Base-by-base conservation (phyloP, 1,140 invertebrate genomes). In the Zaprionus taronus region DNA sequence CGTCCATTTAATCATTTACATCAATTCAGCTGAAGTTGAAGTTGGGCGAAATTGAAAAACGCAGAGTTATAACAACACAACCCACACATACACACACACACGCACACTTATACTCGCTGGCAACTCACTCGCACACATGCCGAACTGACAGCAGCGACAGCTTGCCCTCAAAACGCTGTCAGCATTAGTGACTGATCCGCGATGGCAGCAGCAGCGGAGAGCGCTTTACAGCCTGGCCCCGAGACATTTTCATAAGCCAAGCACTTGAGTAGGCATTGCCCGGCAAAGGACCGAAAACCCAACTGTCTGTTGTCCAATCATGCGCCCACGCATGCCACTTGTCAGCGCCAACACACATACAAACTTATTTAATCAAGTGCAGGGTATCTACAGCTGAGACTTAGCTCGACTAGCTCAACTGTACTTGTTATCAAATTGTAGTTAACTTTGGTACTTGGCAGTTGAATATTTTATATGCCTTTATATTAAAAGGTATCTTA, bases 111-210 rank as follows among this genome's bases (percentile, higher is more conserved):
- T 14, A 17, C 41, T 17, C 41, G 6, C 15, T 31, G 31, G 9
- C 31, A 34, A 34, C 3, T 47, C 41, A 12, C n/a, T 7, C 24
- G 26, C 74, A 72, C 67, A 72, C 68, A 78, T 77, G 72, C 57
- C 73, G 62, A 22, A 41, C 17, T 84, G 81, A 89, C 81, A 89
- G 85, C 58, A 58, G 63, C 81, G 83, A 81, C 84, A 84, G 84
- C 72, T 89, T 84, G 81, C 55, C 81, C 73, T 84, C 75, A 84
- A 72, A 76, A 79, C 73, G 85, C 81, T 84, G 84, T 84, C 81
- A 90, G 85, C 84, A 71, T 90, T 81, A 90, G 81, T 81, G 84
- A 90, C 78, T 84, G 84, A 89, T 89, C 85, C 84, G 61, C 79
- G 73, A 74, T 80, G 81, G 71, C 6, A 7, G 41, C 6, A 7